Percentiles rank a stretch among this genome's conserved stretches.
Conservation (phyloP, 1,140 invertebrate species). For the Lasioglossum baleicum region DNA sequence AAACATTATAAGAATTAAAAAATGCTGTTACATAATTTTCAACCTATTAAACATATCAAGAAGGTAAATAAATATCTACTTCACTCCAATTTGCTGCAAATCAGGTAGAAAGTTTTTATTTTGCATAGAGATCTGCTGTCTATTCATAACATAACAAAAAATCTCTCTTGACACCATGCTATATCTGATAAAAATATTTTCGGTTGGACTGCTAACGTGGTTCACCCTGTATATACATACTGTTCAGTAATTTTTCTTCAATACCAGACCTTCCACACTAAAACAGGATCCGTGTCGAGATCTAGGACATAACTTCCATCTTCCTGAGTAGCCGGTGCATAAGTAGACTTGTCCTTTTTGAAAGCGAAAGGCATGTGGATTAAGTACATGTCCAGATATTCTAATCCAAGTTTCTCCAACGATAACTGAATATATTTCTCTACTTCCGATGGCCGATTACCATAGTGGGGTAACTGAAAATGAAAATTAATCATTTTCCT, state of each 20-base stretch:
- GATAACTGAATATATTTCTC: slow-evolving; percentile 87
- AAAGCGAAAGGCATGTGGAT: slow-evolving; percentile 90
- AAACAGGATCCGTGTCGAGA: slow-evolving; percentile 84
- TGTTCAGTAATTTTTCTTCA: slow-evolving; percentile 25
- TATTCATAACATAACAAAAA: no score
- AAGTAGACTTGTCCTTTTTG: slow-evolving; percentile 76
- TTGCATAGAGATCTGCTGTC: no score
- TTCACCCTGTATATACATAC: background rate
- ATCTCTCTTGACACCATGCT: no score
- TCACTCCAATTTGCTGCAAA: no score
- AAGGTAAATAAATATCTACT: no score
- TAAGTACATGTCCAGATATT: slow-evolving; percentile 92
- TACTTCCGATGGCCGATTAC: slow-evolving; percentile 86
- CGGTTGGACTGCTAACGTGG: no score
- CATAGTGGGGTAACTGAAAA: slow-evolving; percentile 82
- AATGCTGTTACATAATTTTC: no score
- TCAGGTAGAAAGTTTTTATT: no score
- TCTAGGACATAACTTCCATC: slow-evolving; percentile 85
- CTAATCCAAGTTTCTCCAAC: slow-evolving; percentile 85
- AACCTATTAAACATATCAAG: no score
- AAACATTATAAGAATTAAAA: no score
- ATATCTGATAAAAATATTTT: no score
- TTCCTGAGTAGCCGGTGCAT: slow-evolving; percentile 77
- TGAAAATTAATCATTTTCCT: slow-evolving; percentile 17
- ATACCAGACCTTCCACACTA: slow-evolving; percentile 85